Evolutionary conservation across 2,888 invertebrate genomes (phyloP), one percentile per base, ranked within the genome.

Genomic region (Ligdia adustata): DNA sequence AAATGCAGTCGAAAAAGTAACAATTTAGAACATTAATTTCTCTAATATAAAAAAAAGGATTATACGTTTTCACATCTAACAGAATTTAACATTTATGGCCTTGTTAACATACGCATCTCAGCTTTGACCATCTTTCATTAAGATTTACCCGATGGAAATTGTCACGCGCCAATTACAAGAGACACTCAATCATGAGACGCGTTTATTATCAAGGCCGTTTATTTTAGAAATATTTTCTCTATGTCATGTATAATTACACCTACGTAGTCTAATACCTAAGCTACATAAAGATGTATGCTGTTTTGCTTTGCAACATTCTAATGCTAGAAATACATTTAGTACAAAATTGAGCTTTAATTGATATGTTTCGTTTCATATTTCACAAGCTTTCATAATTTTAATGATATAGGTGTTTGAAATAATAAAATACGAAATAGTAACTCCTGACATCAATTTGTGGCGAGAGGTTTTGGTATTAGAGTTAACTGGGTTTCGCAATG

Each of bases 291-390:
- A 79, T 80, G 70, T 78, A 69, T 66, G 78, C 75, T 39, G 32
- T 37, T 69, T 79, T 85, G 81, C 78, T 77, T 84, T 78, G 84
- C 85, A 85, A 84, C 76, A 72, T 16, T 78, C 84, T 87, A 87
- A 81, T 62, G 72, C 87, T 87, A 88, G n/a, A 70, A 78, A 84
- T 86, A 84, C 70, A 75, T 79, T 86, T 82, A 69, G 84, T 90
- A 89, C 72, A 90, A 90, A 89, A 90, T 90, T 90, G 89, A 90
- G 89, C 89, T 79, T 33, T 49, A n/a, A 68, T 79, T 88, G 89
- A 90, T 90, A 89, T 89, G 89, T 83, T 75, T 83, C 78, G 82
- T 79, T 80, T 74, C 66, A 75, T 68, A 50, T 51, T 56, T 59
- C 48, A 41, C 28, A 47, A 39, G 49, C 39, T 31, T 49, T 32